Evolutionary conservation across 1,140 invertebrate genomes (phyloP).

Genomic region (Bathynomus jamesi): DNA sequence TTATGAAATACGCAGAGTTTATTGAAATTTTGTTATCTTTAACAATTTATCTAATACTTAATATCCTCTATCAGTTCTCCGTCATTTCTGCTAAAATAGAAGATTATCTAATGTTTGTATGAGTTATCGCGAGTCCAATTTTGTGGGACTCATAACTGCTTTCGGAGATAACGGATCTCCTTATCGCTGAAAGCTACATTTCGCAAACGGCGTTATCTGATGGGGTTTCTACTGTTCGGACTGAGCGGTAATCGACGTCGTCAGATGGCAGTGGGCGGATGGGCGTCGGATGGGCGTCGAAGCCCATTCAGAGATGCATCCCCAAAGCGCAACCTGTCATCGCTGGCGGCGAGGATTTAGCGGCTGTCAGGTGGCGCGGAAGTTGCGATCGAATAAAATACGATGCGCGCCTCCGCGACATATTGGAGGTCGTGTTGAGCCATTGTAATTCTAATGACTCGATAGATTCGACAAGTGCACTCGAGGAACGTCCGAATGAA

Average conservation of each 20-base stretch:
- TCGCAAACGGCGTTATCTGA: too few relatives aligned
- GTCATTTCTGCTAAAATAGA: too few relatives aligned
- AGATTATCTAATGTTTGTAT: background rate
- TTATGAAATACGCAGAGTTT: too few relatives aligned
- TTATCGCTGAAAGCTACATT: too few relatives aligned
- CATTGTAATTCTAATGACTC: constrained; percentile 32
- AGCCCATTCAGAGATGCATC: background rate
- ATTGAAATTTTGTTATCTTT: too few relatives aligned
- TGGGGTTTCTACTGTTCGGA: too few relatives aligned
- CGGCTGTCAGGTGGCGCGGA: background rate
- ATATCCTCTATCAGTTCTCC: too few relatives aligned
- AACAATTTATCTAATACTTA: too few relatives aligned
- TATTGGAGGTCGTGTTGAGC: constrained; percentile 25
- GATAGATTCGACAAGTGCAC: constrained; percentile 26
- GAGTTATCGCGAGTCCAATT: too few relatives aligned
- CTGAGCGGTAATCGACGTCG: too few relatives aligned
- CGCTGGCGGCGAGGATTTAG: background rate
- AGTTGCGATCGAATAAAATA: background rate
- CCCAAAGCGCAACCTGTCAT: background rate
- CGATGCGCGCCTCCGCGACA: constrained; percentile 11
- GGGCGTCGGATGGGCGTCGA: background rate
- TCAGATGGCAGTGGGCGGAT: background rate
- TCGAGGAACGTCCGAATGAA: background rate
- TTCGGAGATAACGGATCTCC: too few relatives aligned
- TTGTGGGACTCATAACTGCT: too few relatives aligned